phyloP scores from a whole-genome alignment of 2,888 invertebrate species.

The Torymus aiolomorphi region DNA sequence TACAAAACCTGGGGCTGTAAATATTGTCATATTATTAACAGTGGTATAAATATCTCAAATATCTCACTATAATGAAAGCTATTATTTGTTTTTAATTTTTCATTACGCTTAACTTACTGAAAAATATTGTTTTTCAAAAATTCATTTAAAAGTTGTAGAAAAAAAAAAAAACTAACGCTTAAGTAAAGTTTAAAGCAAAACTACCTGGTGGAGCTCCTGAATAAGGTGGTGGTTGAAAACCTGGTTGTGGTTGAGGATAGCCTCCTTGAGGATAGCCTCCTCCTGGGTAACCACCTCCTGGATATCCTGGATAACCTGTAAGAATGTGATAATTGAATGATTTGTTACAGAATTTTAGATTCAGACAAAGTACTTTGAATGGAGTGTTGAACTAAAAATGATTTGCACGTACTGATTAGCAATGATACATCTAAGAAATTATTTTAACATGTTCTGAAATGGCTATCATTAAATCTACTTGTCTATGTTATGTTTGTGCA shows the following conservation, averaged over 20 bases:
- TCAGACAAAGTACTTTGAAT: background rate
- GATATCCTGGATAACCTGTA: constrained; percentile 53
- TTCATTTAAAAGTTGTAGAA: background rate
- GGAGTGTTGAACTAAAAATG: constrained; percentile 6
- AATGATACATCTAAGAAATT: constrained; percentile 20
- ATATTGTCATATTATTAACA: background rate
- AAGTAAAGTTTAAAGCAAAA: too few relatives aligned
- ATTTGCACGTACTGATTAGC: constrained; percentile 18
- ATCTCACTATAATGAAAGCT: too few relatives aligned
- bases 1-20: constrained; percentile 66
- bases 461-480: constrained; percentile 6
- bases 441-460: constrained; percentile 18
- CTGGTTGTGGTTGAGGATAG: constrained; percentile 33
- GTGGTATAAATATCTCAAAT: too few relatives aligned
- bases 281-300: constrained; percentile 19
- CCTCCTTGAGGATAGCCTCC: constrained; percentile 60
- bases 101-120: too few relatives aligned
- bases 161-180: too few relatives aligned
- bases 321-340: constrained; percentile 1
- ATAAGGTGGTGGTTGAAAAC: constrained; percentile 62
- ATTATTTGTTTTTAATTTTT: too few relatives aligned
- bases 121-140: background rate
- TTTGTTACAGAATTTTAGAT: background rate
- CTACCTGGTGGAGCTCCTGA: constrained; percentile 56
- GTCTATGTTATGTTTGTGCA: constrained; percentile 30